Conservation (phyloP, 1,140 invertebrate genomes). For the Drosophila tropicalis region DNA sequence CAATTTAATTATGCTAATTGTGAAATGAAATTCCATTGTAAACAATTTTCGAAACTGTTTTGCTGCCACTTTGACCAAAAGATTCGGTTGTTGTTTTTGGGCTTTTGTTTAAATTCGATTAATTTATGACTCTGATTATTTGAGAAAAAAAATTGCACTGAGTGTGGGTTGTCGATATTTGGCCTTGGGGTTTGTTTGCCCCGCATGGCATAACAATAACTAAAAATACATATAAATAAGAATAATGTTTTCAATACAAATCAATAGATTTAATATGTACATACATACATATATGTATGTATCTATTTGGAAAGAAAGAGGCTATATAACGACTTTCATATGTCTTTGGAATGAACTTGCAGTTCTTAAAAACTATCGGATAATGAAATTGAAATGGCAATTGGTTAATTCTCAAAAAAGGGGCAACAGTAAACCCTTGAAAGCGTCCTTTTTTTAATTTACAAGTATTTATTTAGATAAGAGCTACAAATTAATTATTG, state of each 20-base stretch:
- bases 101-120: conserved; percentile 4
- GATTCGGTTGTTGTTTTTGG: conserved; percentile 15
- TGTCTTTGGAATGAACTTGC: neutral
- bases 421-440: too few species aligned
- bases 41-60: conserved; percentile 51
- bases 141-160: neutral
- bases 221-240: neutral
- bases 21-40: conserved; percentile 51
- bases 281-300: neutral
- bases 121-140: conserved; percentile 5
- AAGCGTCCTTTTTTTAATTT: too few species aligned
- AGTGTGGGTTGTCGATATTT: conserved; percentile 3
- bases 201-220: neutral
- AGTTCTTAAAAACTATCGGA: neutral
- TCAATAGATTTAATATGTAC: neutral
- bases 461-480: too few species aligned
- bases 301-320: neutral
- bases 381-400: too few species aligned
- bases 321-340: neutral
- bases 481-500: too few species aligned
- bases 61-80: neutral
- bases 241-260: neutral
- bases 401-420: too few species aligned
- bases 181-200: neutral
- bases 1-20: conserved; percentile 65